Base-by-base conservation (phyloP, 64 coral and sea anemone genomes). In the Montipora sp. region DNA sequence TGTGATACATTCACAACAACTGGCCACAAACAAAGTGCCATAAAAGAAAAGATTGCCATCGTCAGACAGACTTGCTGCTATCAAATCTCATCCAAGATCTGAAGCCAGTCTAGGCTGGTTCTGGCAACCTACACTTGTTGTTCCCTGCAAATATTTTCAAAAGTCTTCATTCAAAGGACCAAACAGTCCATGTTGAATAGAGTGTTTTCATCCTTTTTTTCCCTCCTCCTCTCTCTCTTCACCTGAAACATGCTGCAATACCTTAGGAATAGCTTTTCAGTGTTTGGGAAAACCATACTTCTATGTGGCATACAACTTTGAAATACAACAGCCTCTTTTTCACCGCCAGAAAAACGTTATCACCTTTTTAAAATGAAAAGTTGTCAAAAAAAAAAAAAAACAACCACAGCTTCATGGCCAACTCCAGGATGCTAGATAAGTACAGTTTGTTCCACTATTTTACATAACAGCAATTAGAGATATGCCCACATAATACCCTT, bases 51-150 rank as follows among this genome's bases (percentile, higher is more conserved):
- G 60, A 63, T 63, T 23, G 45, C 45, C 82, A 85, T 51, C 10
- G 66, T 71, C 68, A 71, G 68, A 70, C 82, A 85, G 59, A 47
- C 80, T 68, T n/a, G 47, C 18, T 83, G 80, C 27, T 36, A 6
- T 36, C 80, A 83, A 67, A 4, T 66, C 59, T 67, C 79, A 27
- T 59, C 24, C 10, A 81, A 81, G 59, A 65, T 19, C 24, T 83
- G 80, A 83, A 58, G 27, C 59, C 47, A 83, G 80, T 48, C 80
- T 48, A 71, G 65, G 65, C 82, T 71, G 82, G 61, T 85, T 85
- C 66, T 48, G 82, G 48, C 61, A 68, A 68, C 18, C 15, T 65
- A 1, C 44, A 10, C 8, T 36, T 3, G 44, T 21, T 8, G 12
- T 15, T 47, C 8, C 22, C 20, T 43, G 2, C 5, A 9, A 5